Conservation (phyloP, 2,113 vertebrate genomes). For the Pelvicachromis taeniatus region DNA sequence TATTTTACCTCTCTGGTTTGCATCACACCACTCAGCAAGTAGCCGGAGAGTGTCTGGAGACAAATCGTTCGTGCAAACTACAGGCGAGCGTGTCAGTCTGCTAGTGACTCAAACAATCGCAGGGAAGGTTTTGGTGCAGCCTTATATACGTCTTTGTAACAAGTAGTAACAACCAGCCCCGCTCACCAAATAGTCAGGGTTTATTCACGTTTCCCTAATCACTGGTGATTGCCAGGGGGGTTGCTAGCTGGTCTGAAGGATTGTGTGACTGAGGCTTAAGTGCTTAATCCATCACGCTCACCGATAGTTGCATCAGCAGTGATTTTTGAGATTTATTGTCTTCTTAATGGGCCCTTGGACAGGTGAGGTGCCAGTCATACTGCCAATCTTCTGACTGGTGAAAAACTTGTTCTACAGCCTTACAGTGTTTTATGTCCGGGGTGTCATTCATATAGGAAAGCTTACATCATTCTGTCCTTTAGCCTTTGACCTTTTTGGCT, state of each 20-base stretch:
- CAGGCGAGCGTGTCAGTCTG: too few relatives aligned
- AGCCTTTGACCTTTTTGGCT: neutral
- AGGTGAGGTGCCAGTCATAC: neutral
- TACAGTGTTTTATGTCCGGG: neutral
- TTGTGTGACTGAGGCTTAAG: neutral
- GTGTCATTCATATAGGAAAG: neutral
- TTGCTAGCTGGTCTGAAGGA: neutral
- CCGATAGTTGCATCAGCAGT: neutral
- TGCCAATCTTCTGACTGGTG: rapidly evolving
- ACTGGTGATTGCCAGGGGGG: neutral
- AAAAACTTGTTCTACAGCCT: neutral
- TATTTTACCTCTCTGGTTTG: too few relatives aligned
- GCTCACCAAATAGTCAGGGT: too few relatives aligned
- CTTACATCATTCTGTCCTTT: neutral
- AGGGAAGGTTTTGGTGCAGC: too few relatives aligned
- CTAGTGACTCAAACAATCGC: too few relatives aligned
- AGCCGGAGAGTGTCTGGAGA: too few relatives aligned
- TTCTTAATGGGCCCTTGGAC: rapidly evolving
- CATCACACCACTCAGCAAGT: too few relatives aligned
- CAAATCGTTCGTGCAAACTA: too few relatives aligned
- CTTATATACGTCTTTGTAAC: too few relatives aligned
- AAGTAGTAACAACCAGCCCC: too few relatives aligned
- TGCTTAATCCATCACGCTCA: neutral
- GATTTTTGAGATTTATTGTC: neutral
- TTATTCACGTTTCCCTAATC: neutral